phyloP scores from a whole-genome alignment of 2,797 vertebrate species.

The Poecile montanus region DNA sequence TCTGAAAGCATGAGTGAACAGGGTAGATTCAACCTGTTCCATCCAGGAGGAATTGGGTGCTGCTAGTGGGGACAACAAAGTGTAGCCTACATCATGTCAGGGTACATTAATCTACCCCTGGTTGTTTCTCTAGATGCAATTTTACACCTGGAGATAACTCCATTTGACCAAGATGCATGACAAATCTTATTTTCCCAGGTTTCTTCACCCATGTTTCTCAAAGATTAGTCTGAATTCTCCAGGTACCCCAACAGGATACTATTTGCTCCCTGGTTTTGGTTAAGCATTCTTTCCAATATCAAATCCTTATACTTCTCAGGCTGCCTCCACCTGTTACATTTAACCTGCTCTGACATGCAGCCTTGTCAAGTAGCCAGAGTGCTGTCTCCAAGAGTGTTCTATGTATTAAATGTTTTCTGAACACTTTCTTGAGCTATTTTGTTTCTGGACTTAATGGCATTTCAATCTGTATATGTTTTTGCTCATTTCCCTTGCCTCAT shows the following conservation, averaged over 20 bases:
- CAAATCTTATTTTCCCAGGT: not conserved
- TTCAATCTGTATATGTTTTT: not conserved
- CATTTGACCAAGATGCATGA: not conserved
- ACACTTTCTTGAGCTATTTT: not conserved
- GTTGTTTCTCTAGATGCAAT: not conserved
- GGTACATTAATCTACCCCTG: not conserved
- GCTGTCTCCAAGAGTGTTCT: not conserved
- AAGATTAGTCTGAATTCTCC: not conserved
- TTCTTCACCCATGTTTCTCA: rapidly evolving
- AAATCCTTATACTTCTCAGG: not conserved
- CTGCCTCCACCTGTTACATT: not conserved
- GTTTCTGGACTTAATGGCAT: not conserved
- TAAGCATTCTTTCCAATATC: not conserved
- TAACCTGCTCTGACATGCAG: not conserved
- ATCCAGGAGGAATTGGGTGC: not conserved
- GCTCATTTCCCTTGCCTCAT: not conserved
- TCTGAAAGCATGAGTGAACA: not conserved
- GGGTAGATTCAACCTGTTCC: not conserved
- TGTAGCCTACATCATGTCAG: not conserved
- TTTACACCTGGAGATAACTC: not conserved
- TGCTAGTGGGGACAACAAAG: not conserved
- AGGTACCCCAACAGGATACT: not conserved
- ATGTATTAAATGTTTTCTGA: not conserved
- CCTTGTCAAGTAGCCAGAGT: not conserved
- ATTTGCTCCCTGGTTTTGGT: not conserved